Conservation (phyloP, 2,113 vertebrate genomes). For the Eptesicus fuscus region DNA sequence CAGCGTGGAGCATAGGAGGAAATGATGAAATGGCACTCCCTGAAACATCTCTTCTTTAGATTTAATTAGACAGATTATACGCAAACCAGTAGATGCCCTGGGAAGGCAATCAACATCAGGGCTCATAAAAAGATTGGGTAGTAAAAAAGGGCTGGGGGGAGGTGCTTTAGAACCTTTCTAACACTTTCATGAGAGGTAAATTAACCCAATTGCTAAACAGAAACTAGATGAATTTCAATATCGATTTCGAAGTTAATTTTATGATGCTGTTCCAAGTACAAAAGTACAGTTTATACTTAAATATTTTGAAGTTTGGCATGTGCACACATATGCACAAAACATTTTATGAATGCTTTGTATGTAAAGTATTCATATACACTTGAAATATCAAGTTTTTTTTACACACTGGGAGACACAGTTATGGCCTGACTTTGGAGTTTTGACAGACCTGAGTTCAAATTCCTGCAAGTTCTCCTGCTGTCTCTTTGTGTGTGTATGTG, state of each 20-base stretch:
- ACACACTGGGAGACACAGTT: neutral
- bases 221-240: constrained; percentile 56
- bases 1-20: constrained; percentile 79
- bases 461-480: neutral
- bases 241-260: constrained; percentile 41
- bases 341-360: neutral
- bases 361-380: neutral
- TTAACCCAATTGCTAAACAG: constrained; percentile 48
- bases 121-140: constrained; percentile 60
- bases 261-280: neutral
- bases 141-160: constrained; percentile 37
- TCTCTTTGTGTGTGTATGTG: neutral
- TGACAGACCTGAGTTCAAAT: neutral
- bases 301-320: neutral
- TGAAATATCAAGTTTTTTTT: neutral
- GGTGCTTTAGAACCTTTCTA: neutral
- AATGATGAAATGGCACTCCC: constrained; percentile 78
- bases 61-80: constrained; percentile 85
- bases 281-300: neutral
- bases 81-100: constrained; percentile 76
- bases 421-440: neutral
- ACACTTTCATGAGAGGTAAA: constrained; percentile 56
- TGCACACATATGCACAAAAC: neutral
- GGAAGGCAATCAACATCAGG: constrained; percentile 73
- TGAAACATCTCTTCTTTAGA: constrained; percentile 80